Percentiles rank a stretch among this genome's conserved stretches.
Conservation (phyloP, 2,888 invertebrate species). For the Andrena hattorfiana region DNA sequence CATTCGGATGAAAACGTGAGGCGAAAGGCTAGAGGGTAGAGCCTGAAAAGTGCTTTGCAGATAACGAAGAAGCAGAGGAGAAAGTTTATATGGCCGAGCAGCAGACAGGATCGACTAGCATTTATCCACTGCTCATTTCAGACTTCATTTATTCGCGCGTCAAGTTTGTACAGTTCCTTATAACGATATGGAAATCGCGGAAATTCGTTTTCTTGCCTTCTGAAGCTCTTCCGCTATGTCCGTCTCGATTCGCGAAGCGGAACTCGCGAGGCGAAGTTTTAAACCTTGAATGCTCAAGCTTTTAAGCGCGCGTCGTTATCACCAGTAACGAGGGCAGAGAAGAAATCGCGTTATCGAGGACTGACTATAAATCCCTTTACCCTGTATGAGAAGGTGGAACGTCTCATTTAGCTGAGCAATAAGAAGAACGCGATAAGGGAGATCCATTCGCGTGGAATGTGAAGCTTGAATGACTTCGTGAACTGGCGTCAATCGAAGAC, state of each 20-base stretch:
- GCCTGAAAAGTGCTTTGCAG: neutral
- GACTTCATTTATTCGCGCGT: conserved; percentile 19
- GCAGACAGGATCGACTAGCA: conserved; percentile 18
- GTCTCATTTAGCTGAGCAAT: conserved; percentile 28
- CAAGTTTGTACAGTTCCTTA: conserved; percentile 2
- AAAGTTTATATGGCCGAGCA: conserved; percentile 8
- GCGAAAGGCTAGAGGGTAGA: conserved; percentile 20
- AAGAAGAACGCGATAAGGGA: conserved; percentile 31
- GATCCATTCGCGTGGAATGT: conserved; percentile 17
- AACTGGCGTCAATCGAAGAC: conserved; percentile 20
- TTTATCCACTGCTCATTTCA: conserved; percentile 33
- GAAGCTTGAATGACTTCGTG: conserved; percentile 29
- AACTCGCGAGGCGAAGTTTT: neutral
- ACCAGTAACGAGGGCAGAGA: neutral
- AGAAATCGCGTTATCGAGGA: neutral
- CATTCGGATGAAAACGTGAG: conserved; percentile 33
- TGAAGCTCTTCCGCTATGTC: neutral
- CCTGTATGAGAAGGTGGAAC: neutral
- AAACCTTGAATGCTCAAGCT: neutral
- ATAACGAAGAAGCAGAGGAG: neutral
- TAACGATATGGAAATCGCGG: conserved; percentile 2
- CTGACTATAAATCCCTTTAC: conserved; percentile 14
- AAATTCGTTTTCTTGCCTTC: neutral
- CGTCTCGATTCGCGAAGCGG: too few species aligned
- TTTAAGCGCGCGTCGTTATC: neutral